These are phyloP conservation scores for Penaeus japonicus DNA, from an alignment of 1,140 invertebrate species.

Conservation along the genomic window DNA sequence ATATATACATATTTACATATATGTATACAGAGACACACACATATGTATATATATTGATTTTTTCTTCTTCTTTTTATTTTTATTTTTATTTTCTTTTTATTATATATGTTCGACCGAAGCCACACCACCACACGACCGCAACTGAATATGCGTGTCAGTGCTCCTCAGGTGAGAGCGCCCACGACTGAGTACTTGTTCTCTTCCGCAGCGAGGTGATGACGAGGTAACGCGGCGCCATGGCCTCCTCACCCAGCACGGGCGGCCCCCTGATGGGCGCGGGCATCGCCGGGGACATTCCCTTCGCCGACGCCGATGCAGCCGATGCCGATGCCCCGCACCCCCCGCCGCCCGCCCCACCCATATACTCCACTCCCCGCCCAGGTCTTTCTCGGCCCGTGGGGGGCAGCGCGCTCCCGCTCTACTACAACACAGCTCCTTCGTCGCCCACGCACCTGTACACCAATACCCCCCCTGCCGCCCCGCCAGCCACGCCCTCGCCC, in stretches of 20 bases:
- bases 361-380: background rate
- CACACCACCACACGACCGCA: too few species aligned
- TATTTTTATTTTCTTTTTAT: background rate
- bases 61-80: too few species aligned
- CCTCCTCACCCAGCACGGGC: background rate
- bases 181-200: background rate
- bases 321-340: background rate
- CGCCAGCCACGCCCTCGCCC: background rate
- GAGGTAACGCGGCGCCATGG: background rate
- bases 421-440: background rate
- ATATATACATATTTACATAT: background rate
- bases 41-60: too few species aligned
- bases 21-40: background rate
- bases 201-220: background rate
- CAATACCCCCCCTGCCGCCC: background rate
- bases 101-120: background rate
- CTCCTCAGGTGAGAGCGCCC: too few species aligned
- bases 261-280: constrained; percentile 17
- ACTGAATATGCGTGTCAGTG: too few species aligned
- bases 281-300: constrained; percentile 28
- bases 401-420: background rate
- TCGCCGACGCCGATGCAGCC: constrained; percentile 33
- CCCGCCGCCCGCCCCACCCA: background rate
- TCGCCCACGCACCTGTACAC: background rate
- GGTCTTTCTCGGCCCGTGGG: constrained; percentile 2